Base-by-base conservation (phyloP, 2,888 invertebrate species). In the Cataglyphis rosenhaueri region DNA sequence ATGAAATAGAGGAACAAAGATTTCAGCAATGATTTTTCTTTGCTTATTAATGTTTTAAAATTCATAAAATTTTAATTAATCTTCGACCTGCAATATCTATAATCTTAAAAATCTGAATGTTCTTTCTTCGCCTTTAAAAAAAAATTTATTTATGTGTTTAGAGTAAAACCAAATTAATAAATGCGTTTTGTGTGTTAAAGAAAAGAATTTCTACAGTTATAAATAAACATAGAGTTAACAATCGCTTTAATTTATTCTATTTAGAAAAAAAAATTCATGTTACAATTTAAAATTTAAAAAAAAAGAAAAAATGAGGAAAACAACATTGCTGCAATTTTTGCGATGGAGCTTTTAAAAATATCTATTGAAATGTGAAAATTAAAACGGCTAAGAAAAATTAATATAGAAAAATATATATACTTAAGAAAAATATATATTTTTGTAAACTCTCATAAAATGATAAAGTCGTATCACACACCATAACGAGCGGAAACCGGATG, bases 401-500 rank as follows among this genome's bases (percentile, higher is more conserved):
- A 32, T 25, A 25, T 25, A 25, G 25, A 25, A 25, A 25, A 25
- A 25, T 25, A 25, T 25, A 25, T 25, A 25, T 25, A 25, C 0
- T 18, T 10, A 18, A 12, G 21, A 25, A 44, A 21, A 9, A 44
- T 25, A 25, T 44, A 2, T 6, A 10, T 29, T 21, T 21, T 10
- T 8, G 48, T 38, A 21, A 21, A 64, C 9, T 21, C 21, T 29
- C 18, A 59, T 57, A 57, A 78, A 41, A 59, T 21, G 57, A 41
- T 5, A 57, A 61, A 41, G 10, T 78, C 12, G 1, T 44, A 32
- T 41, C 21, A 68, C 38, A 55, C 41, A 21, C 32, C 21, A 25
- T 76, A 76, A 68, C 57, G 41, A 2, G 9, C 25, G 32, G 78
- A 59, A 70, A 12, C 29, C 57, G 41, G 41, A 76, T 68, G 12